Conservation (phyloP, 1,140 invertebrate species). For the Drosophila lacteicornis region DNA sequence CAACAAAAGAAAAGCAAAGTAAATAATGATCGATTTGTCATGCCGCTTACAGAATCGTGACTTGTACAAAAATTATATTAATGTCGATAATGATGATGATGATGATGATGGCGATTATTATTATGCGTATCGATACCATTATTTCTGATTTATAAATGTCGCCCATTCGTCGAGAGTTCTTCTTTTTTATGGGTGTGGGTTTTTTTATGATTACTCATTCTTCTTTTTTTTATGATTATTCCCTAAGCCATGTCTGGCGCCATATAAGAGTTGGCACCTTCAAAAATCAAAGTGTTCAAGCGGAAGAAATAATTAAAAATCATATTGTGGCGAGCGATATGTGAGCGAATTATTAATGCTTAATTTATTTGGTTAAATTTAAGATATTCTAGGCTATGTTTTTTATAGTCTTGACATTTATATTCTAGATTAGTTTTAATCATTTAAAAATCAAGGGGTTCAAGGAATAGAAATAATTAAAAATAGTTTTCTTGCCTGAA, state of each 20-base stretch:
- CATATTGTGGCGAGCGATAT: neutral
- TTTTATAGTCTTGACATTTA: neutral
- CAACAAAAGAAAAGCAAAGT: neutral
- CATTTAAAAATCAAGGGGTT: no score
- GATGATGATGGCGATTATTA: conserved; percentile 37
- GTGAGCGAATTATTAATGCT: conserved; percentile 10
- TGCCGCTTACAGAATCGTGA: conserved; percentile 59
- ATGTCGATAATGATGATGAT: neutral
- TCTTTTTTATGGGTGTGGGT: conserved; percentile 12
- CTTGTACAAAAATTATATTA: conserved; percentile 46
- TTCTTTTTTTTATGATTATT: conserved; percentile 1
- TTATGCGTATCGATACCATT: conserved; percentile 68
- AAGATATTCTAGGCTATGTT: neutral
- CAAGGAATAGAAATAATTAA: no score
- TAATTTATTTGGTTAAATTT: neutral
- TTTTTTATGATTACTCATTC: conserved; percentile 13
- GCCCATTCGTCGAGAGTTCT: conserved; percentile 19
- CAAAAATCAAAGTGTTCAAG: conserved; percentile 19
- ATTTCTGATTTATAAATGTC: conserved; percentile 41
- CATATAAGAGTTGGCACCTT: conserved; percentile 12
- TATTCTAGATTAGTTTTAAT: neutral
- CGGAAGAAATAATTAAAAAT: conserved; percentile 30
- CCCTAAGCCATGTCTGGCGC: conserved; percentile 15
- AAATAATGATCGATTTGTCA: conserved; percentile 52
- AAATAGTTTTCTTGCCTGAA: no score